Percentiles rank a stretch among this genome's conserved stretches.
phyloP scores from a whole-genome alignment of 2,888 invertebrate genomes.

The Philaethria dido region DNA sequence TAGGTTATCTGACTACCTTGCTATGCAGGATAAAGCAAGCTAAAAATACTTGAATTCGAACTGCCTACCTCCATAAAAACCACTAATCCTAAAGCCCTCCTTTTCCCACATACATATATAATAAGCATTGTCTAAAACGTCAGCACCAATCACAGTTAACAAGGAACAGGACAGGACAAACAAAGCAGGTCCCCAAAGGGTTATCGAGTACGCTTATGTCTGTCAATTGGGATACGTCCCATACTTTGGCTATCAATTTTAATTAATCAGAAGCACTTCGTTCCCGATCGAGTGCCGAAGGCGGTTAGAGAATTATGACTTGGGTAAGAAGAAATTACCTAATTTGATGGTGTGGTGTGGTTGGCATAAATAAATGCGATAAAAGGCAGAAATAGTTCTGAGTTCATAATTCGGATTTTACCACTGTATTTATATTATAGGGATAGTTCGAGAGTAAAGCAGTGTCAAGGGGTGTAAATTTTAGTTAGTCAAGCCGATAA shows the following conservation, averaged over 20 bases:
- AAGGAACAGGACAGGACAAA: background rate
- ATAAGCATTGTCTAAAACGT: background rate
- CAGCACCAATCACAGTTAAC: background rate
- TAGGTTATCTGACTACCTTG: too few species aligned
- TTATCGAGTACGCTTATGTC: constrained; percentile 15
- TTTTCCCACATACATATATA: background rate
- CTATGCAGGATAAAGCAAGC: too few species aligned
- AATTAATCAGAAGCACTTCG: constrained; percentile 20
- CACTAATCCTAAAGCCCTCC: too few species aligned
- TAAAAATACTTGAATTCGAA: too few species aligned
- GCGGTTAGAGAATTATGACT: constrained; percentile 16
- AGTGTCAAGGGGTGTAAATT: too few species aligned
- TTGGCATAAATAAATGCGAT: too few species aligned
- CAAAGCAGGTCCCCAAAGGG: constrained; percentile 9
- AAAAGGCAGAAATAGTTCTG: too few species aligned
- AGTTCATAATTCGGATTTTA: background rate
- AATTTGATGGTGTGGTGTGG: background rate
- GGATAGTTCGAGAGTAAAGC: too few species aligned
- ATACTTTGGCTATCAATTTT: constrained; percentile 15
- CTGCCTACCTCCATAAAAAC: too few species aligned
- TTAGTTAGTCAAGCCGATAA: too few species aligned
- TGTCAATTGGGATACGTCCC: constrained; percentile 5
- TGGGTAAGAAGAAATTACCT: constrained; percentile 15
- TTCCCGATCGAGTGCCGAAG: constrained; percentile 12
- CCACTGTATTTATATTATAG: too few species aligned